Percentiles rank a stretch among this genome's conserved stretches.
These are phyloP conservation scores for Girardia tigrina DNA, from an alignment of 2,888 invertebrate genomes.

Conservation along the genomic window DNA sequence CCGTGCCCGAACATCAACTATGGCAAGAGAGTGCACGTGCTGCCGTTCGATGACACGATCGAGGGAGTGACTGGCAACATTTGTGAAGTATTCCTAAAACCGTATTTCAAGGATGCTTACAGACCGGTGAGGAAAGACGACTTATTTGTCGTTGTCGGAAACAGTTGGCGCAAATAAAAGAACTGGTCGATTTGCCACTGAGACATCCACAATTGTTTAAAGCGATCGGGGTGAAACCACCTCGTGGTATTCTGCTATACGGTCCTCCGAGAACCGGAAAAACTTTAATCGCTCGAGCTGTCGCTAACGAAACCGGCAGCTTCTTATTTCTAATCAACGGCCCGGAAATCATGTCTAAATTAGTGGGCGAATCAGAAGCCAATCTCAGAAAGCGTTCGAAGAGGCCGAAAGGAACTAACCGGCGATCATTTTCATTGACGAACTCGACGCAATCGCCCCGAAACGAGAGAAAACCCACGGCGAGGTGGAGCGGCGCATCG, in stretches of 20 bases:
- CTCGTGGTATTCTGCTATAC: conserved; percentile 87
- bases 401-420: conserved; percentile 99
- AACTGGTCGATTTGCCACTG: conserved; percentile 96
- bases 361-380: conserved; percentile 96
- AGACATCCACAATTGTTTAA: conserved; percentile 96
- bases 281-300: conserved; percentile 91
- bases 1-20: conserved; percentile 71
- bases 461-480: conserved; percentile 98
- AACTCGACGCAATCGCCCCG: conserved; percentile 97
- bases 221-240: conserved; percentile 94
- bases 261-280: conserved; percentile 80
- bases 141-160: conserved; percentile 93
- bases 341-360: conserved; percentile 98
- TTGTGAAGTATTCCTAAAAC: conserved; percentile 94
- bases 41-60: conserved; percentile 95
- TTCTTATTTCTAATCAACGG: conserved; percentile 97
- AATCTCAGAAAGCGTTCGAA: conserved; percentile 93
- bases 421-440: conserved; percentile 97
- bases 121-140: conserved; percentile 88
- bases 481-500: conserved; percentile 90
- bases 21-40: conserved; percentile 87
- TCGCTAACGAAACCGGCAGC: conserved; percentile 97
- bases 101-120: conserved; percentile 96
- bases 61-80: conserved; percentile 88
- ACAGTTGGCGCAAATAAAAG: conserved; percentile 96